A percentile compares a stretch with the other conserved stretches of the same genome.
Conservation (phyloP, 2,888 invertebrate genomes). For the Unio delphinus region DNA sequence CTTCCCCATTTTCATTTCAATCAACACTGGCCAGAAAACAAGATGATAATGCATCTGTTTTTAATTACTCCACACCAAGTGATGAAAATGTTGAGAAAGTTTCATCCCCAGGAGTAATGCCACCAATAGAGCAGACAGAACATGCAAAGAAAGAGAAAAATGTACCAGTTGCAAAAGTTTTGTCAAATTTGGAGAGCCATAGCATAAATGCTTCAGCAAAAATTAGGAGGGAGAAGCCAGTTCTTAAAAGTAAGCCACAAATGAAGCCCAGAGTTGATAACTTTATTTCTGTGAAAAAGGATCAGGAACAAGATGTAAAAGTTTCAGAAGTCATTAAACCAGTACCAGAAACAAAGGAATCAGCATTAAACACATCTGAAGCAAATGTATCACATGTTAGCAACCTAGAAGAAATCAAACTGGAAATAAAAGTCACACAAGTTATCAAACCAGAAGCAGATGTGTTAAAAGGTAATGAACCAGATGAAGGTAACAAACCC, state of each 20-base stretch:
- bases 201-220: no score
- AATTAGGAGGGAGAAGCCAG: neutral
- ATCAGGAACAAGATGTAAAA: neutral
- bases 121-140: no score
- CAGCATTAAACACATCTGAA: neutral
- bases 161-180: no score
- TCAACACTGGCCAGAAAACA: constrained; percentile 20
- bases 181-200: no score
- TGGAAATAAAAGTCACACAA: neutral
- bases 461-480: no score
- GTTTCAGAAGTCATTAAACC: constrained; percentile 1
- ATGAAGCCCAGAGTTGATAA: constrained; percentile 14
- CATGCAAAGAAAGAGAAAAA: no score
- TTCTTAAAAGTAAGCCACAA: constrained; percentile 19
- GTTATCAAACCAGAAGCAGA: neutral
- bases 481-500: no score
- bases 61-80: constrained; percentile 10
- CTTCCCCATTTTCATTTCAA: constrained; percentile 16
- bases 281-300: neutral
- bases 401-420: neutral
- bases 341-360: constrained; percentile 4
- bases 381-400: neutral
- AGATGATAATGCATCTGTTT: constrained; percentile 24
- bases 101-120: no score
- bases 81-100: neutral